Evolutionary conservation across 2,113 vertebrate species (phyloP), one percentile per base, ranked within the genome.

Genomic region (Pandion haliaetus): DNA sequence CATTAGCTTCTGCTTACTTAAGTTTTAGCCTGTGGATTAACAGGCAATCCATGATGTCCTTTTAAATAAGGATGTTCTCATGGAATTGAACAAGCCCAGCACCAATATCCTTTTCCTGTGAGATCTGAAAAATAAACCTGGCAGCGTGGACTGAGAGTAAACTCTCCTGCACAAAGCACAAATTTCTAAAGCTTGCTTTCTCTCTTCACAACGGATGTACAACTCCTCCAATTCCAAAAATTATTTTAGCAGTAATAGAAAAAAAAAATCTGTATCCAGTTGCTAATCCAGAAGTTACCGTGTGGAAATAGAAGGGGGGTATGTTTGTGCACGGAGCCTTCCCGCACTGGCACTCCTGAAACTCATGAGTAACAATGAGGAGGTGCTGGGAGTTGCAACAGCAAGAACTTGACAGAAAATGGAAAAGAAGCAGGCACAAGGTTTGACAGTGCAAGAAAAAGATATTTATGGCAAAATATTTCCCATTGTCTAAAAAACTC

Each of bases 391-490:
- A 72, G 12, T 19, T 71, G 8, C 50, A 80, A 26, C 12, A 54
- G 6, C 3, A 5, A 83, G 40, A 90, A 38, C 9, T 34, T 76
- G 69, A 38, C 2, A 63, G 57, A 88, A 88, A 83, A 77, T 23
- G 26, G n/a, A 78, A 77, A 77, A 88, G 17, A 45, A 61, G 18
- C 40, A 63, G 69, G n/a, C 0, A 4, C 5, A 49, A 49, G 36
- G 47, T 78, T 50, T 97, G 73, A 88, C 52, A 96, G 62, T 45
- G 67, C 58, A 90, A 83, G 66, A 80, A 96, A 88, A 90, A 91
- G 88, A 88, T 54, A 96, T 93, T 94, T 85, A 93, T 65, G 54
- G 49, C 61, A 94, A 96, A 96, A 93, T 94, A 97, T 74, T 98
- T 98, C 59, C 80, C 80, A 86, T 91, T 93, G 49, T 36, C 17